Percentiles rank a stretch among this genome's conserved stretches.
phyloP scores from a whole-genome alignment of 2,113 vertebrate genomes.

The Podocnemis expansa region DNA sequence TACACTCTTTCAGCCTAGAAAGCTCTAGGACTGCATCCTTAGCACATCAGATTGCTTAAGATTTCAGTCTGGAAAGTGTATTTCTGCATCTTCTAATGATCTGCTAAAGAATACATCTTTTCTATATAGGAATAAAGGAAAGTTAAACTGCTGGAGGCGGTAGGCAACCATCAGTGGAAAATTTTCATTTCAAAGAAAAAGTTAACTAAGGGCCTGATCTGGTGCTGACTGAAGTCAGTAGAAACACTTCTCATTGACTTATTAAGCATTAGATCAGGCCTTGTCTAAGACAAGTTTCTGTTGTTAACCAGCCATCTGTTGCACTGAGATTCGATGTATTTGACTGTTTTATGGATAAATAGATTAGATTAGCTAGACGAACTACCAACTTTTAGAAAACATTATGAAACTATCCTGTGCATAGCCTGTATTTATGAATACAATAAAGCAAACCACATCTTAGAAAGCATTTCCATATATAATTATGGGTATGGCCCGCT shows the following conservation, averaged over 20 bases:
- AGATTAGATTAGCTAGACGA: not conserved
- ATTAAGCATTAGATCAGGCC: not conserved
- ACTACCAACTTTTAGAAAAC: conserved; percentile 32
- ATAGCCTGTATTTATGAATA: no score
- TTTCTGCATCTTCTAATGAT: not conserved
- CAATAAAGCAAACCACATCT: no score
- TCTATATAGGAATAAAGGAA: not conserved
- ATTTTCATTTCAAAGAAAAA: not conserved
- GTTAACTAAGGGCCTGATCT: not conserved
- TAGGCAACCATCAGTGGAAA: not conserved
- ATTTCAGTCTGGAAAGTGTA: not conserved
- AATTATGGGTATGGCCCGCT: no score
- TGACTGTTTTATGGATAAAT: not conserved
- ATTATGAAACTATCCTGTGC: conserved; percentile 44
- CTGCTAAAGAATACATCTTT: not conserved
- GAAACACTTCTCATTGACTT: not conserved
- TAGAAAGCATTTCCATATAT: no score
- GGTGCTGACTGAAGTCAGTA: not conserved
- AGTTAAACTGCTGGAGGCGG: not conserved
- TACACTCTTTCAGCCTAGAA: not conserved
- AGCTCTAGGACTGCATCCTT: not conserved
- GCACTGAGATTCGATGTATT: not conserved
- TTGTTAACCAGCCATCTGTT: not conserved
- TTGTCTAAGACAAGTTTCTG: not conserved
- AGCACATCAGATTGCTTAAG: not conserved